Base-by-base conservation (phyloP, 1,140 invertebrate species). In the Lucilia sericata region DNA sequence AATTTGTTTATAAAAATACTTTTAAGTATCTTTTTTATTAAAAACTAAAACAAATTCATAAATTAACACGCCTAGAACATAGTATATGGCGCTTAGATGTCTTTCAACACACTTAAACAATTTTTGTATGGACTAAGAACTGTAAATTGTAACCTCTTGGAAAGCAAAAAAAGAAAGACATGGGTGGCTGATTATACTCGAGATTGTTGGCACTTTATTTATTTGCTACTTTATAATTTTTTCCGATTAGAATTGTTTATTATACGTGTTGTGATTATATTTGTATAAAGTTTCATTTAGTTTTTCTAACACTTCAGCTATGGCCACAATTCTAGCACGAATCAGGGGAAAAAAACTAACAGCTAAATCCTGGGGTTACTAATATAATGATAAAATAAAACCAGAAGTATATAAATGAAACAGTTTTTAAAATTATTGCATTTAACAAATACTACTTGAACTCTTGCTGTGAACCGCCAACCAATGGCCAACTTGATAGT, bases 71-170 rank as follows among this genome's bases (percentile, higher is more conserved):
- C 51, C 51, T 55, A 55, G 25, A 30, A 70, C 7, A 70, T 14
- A 60, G 55, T 17, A 60, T 60, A 17, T 70, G 65, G 65, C 65
- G 65, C 65, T 70, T 70, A 21, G 10, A 21, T 70, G 55, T 70
- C 65, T 70, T 70, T 70, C 55, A 70, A 70, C 65, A 70, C 65
- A 21, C 65, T 70, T 70, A n/a, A 70, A 70, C 19, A 70, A 70
- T 70, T 70, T 3, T 19, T 42, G 51, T 55, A 55, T 10, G 5
- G 42, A 10, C 42, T 60, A 3, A 30, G n/a, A 60, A 60, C 55
- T 60, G 14, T 60, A 60, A 60, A 60, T 70, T 70, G 65, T 70
- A 70, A 12, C 65, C 65, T 70, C n/a, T 70, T 70, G n/a, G n/a
- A 70, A 42, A 42, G 42, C 42, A 42, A 42, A 42, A 42, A 42